Base-by-base conservation (phyloP, 92 coral and sea anemone genomes). In the Epizoanthus fatuus region DNA sequence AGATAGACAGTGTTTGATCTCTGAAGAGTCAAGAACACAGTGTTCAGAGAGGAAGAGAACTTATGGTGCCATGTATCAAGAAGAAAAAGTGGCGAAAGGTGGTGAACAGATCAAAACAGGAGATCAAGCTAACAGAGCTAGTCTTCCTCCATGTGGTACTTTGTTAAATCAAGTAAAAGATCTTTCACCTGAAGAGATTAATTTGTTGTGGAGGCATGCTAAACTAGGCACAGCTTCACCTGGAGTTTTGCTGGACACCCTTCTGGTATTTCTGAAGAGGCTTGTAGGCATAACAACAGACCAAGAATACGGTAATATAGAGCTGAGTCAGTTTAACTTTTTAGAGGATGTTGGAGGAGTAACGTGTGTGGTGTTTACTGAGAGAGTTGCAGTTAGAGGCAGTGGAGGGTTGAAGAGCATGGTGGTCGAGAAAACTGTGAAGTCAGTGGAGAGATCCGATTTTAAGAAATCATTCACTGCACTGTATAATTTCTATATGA, bases 151-250 rank as follows among this genome's bases (percentile, higher is more conserved):
- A 13, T 66, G 17, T 15, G 40, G 40, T 39, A 35, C 45, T 17
- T n/a, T 35, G 20, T 8, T 37, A 15, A 66, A 66, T 38, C 47
- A 66, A 66, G 45, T 4, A 4, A 66, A 66, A 66, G n/a, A 44
- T 15, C 49, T 66, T 12, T 44, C 0, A 12, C 49, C 72, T 37
- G 72, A 66, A 66, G 72, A 37, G 22, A 66, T 66, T 0, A 66
- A 37, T 25, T 7, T 66, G n/a, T 37, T 66, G 72, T 66, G 72
- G 72, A 66, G 40, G 5, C 15, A 66, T 17, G 5, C 72, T 66
- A 66, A 38, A 66, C n/a, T 66, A 66, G 72, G 72, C 13, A 66
- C 72, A 66, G 10, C 9, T 66, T 66, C 72, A 5, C 72, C 72
- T 35, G 72, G 40, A 35, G 72, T 66, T 2, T 44, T 66, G 49